Base-by-base conservation (phyloP, 1,140 invertebrate species). In the Pygmarrhopalites habei region DNA sequence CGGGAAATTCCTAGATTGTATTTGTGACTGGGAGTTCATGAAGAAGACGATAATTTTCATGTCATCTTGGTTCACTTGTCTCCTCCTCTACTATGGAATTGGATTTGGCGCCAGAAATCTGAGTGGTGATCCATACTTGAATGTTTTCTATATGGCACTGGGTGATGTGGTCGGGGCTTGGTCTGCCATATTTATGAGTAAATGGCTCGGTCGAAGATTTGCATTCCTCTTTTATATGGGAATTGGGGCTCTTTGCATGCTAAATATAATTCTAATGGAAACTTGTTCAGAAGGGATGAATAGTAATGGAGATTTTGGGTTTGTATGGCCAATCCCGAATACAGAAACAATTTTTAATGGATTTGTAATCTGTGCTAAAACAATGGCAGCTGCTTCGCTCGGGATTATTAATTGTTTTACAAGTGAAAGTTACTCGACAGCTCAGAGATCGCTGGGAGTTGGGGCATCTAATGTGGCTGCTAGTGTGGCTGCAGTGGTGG, bases 31-130 rank as follows among this genome's bases (percentile, higher is more conserved):
- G 4, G 32, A 30, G 3, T 30, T 58, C 17, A 10, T 57, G 29
- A 47, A 32, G 21, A 39, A 46, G 19, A 66, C 59, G 39, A 41
- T 55, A 12, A 35, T 64, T 52, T 53, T 64, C 25, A 64, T 64
- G 62, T 7, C 23, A 0, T 21, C 26, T 17, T 60, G 58, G 63
- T 65, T 65, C 35, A 35, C 63, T 0, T 52, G 46, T 10, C 28
- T 7, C 12, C 25, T 65, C 2, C 26, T 60, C 12, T 64, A 64
- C 30, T 64, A 64, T 19, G 65, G 65, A 58, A 66, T 66, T 32
- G 55, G 53, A 7, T 66, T 62, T 19, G 62, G 62, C 41, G 59
- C 53, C 2, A 66, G 58, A 17, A 66, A 66, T 41, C 26, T 66
- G 43, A 58, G 44, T 46, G 65, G 65, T 30, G 55, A 66, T 58